Base-by-base conservation (phyloP, 2,888 invertebrate genomes). In the Lordiphosa andalusiaca region DNA sequence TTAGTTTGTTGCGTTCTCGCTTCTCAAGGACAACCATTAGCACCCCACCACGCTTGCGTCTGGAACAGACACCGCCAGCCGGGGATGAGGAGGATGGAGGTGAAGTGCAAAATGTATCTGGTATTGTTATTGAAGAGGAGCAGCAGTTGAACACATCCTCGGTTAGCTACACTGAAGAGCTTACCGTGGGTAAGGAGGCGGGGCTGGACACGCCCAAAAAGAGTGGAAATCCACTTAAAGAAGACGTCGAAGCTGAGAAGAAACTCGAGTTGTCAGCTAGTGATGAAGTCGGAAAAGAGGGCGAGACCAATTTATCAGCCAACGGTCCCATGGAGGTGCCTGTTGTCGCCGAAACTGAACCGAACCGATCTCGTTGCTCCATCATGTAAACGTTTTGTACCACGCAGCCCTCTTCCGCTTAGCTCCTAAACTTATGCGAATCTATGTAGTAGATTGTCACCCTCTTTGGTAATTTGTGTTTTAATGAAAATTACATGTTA, bases 71-170 rank as follows among this genome's bases (percentile, higher is more conserved):
- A 4, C 73, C 57, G 50, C 36, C 73, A 7, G 41, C 59, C 39
- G 67, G 55, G 3, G 82, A 75, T 3, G 82, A 84, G 21, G 81
- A 85, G 21, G 81, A 85, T 9, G 73, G 53, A 4, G 83, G 70
- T 2, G 85, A 86, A n/a, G 87, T 87, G n/a, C 86, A 85, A 54
- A 85, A 87, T 69, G 80, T 87, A 0, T 88, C 88, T 0, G 87
- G 86, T 12, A 71, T 82, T 30, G 80, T 81, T 1, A 77, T 74
- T 4, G 85, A 88, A 21, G 85, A 85, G 44, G 66, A 78, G 13
- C 48, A 50, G 10, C 67, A 73, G 40, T 50, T 72, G 0, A 69
- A 76, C 53, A 60, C 41, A 46, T 83, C 83, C 9, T 39, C 60
- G 16, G 30, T 16, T 40, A 68, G 50, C n/a, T 44, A 23, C 10